A percentile compares a stretch with the other conserved stretches of the same genome.
These are phyloP conservation scores for Andrena hattorfiana DNA, from an alignment of 2,888 invertebrate genomes.

Conservation along the genomic window DNA sequence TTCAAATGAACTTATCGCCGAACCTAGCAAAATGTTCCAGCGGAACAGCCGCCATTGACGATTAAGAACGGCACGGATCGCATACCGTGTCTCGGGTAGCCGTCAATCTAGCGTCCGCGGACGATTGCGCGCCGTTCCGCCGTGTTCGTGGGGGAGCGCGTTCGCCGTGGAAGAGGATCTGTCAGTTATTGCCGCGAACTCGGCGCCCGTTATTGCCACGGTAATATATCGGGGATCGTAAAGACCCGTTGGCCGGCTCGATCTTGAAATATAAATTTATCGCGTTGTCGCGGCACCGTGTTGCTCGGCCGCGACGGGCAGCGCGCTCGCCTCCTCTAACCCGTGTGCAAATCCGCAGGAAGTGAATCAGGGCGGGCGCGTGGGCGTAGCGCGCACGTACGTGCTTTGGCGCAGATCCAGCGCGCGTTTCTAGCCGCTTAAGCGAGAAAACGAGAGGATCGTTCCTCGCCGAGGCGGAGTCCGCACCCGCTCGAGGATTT, in stretches of 20 bases:
- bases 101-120: background rate
- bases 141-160: background rate
- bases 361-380: constrained; percentile 42
- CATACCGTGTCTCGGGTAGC: background rate
- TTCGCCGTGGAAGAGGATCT: background rate
- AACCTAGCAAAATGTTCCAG: too few relatives aligned
- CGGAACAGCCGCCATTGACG: background rate
- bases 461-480: constrained; percentile 4
- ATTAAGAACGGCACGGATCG: constrained; percentile 22
- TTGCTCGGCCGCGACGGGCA: constrained; percentile 14
- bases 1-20: too few relatives aligned
- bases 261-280: constrained; percentile 61
- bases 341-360: constrained; percentile 58
- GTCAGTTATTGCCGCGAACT: constrained; percentile 20
- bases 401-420: constrained; percentile 53
- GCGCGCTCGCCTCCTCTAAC: constrained; percentile 31
- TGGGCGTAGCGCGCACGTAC: constrained; percentile 45
- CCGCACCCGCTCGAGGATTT: constrained; percentile 5
- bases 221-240: constrained; percentile 20
- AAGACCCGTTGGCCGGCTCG: constrained; percentile 16
- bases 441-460: constrained; percentile 38
- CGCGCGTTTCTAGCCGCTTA: constrained; percentile 51
- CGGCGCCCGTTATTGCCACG: constrained; percentile 20
- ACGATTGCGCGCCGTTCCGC: background rate
- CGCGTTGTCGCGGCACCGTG: constrained; percentile 2